phyloP scores from a whole-genome alignment of 92 coral and sea anemone species.

The Epizoanthus stellaris region DNA sequence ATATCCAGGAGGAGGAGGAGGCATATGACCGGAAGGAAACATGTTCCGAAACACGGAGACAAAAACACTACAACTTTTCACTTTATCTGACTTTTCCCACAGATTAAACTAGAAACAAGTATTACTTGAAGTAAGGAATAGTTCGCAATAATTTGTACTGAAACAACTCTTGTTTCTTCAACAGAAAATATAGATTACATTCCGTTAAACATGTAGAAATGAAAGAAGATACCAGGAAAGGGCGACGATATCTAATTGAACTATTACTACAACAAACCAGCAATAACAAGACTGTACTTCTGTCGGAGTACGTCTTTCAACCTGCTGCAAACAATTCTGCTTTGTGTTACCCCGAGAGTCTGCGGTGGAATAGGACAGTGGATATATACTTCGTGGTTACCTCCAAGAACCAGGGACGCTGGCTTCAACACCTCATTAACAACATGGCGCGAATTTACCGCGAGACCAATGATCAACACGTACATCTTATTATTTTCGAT shows the following conservation, averaged over 20 bases:
- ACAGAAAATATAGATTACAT: conserved; percentile 42
- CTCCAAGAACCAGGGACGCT: conserved; percentile 45
- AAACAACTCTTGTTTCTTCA: neutral
- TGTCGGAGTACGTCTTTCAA: conserved; percentile 59
- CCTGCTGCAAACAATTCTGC: conserved; percentile 1
- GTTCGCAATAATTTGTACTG: neutral
- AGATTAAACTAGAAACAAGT: too few species aligned
- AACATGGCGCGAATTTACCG: conserved; percentile 56
- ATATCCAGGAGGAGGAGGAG: too few species aligned
- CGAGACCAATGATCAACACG: conserved; percentile 52
- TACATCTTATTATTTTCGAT: conserved; percentile 57
- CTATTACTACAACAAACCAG: conserved; percentile 35
- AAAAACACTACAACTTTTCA: too few species aligned
- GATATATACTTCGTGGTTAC: conserved; percentile 57
- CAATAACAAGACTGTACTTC: conserved; percentile 33
- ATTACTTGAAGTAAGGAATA: too few species aligned
- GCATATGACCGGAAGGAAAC: too few species aligned
- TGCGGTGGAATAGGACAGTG: conserved; percentile 52
- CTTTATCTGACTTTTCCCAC: too few species aligned
- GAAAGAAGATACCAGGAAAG: conserved; percentile 32
- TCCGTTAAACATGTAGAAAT: conserved; percentile 40
- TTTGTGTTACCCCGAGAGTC: conserved; percentile 53
- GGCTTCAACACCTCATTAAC: conserved; percentile 58
- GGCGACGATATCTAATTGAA: conserved; percentile 49
- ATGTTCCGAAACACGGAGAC: too few species aligned